A percentile compares a stretch with the other conserved stretches of the same genome.
phyloP scores from a whole-genome alignment of 2,113 vertebrate genomes.

The Dasyprocta punctata region DNA sequence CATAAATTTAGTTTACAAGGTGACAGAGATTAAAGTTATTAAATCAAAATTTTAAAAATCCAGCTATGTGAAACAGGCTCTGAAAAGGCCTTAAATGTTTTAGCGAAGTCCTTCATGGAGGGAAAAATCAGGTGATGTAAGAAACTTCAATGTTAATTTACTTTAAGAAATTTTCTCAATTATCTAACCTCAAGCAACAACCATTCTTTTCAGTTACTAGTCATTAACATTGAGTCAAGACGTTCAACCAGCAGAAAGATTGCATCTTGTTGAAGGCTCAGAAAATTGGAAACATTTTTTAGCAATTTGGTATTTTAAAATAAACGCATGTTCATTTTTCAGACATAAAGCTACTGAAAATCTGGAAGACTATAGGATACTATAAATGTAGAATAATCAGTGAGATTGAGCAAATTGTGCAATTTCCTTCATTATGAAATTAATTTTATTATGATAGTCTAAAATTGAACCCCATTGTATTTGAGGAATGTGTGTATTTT shows the following conservation, averaged over 20 bases:
- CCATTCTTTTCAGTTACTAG: background rate
- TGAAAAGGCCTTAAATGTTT: background rate
- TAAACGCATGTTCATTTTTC: background rate
- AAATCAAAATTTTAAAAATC: too few relatives aligned
- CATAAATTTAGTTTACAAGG: too few relatives aligned
- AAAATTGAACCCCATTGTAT: background rate
- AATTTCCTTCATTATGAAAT: background rate
- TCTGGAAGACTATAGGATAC: background rate
- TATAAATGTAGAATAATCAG: background rate
- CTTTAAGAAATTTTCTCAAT: background rate
- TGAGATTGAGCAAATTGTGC: background rate
- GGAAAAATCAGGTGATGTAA: background rate
- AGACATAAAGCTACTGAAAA: too few relatives aligned
- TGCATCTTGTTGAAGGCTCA: background rate
- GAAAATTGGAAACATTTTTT: background rate
- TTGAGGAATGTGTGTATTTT: background rate
- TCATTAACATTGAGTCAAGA: background rate
- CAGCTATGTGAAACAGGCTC: too few relatives aligned
- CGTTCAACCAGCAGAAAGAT: background rate
- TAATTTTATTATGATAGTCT: background rate
- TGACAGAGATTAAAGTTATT: too few relatives aligned
- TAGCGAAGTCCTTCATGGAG: background rate
- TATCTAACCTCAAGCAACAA: background rate
- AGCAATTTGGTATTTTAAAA: background rate
- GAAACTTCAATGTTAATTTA: background rate